Conservation (phyloP, 2,113 vertebrate genomes). For the Cervus canadensis region DNA sequence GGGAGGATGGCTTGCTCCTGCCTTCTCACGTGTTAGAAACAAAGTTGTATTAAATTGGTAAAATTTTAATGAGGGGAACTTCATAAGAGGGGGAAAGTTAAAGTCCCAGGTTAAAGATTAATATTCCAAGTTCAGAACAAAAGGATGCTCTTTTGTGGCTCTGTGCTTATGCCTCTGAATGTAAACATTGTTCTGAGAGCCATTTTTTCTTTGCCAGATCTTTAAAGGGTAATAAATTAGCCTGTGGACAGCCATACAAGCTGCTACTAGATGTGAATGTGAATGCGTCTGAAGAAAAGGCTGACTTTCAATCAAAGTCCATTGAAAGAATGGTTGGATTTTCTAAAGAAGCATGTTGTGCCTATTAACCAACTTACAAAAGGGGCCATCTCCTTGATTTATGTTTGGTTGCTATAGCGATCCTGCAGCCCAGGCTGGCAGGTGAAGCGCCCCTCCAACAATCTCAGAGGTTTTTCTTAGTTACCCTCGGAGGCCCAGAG, state of each 20-base stretch:
- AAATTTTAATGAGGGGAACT: conserved; percentile 80
- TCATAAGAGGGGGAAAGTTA: conserved; percentile 73
- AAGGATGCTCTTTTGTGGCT: conserved; percentile 87
- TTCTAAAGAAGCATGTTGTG: conserved; percentile 96
- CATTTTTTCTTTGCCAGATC: conserved; percentile 90
- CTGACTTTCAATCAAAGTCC: conserved; percentile 94
- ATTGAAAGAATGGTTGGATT: conserved; percentile 94
- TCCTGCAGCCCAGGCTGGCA: conserved; percentile 84
- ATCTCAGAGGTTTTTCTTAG: conserved; percentile 81
- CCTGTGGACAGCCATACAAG: conserved; percentile 91
- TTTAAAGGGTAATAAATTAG: conserved; percentile 95
- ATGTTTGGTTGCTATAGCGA: conserved; percentile 91
- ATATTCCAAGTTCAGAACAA: conserved; percentile 84
- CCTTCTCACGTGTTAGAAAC: conserved; percentile 53
- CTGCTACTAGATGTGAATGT: conserved; percentile 93
- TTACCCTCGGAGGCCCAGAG: conserved; percentile 73
- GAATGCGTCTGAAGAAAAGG: conserved; percentile 91
- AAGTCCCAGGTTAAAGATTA: conserved; percentile 85
- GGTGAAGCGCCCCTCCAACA: conserved; percentile 84
- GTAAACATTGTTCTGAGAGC: conserved; percentile 89
- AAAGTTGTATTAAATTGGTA: conserved; percentile 75
- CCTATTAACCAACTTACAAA: conserved; percentile 97
- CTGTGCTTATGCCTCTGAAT: conserved; percentile 85
- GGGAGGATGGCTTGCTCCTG: conserved; percentile 45
- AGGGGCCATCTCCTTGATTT: conserved; percentile 94